Percentiles rank a stretch among this genome's conserved stretches.
phyloP scores from a whole-genome alignment of 2,888 invertebrate genomes.

The Hedychridium roseum region DNA sequence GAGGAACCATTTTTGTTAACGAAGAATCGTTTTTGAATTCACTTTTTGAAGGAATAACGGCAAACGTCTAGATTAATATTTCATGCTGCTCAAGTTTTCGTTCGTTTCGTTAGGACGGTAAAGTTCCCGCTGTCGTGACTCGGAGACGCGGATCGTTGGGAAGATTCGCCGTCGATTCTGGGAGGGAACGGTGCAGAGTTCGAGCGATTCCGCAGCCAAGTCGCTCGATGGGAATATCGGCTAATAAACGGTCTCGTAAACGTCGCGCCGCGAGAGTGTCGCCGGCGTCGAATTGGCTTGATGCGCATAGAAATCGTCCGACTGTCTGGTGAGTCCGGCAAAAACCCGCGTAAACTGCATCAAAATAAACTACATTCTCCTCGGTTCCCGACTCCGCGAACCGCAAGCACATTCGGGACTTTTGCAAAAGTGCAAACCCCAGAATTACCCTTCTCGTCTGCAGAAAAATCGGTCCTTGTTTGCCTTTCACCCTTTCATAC shows the following conservation, averaged over 20 bases:
- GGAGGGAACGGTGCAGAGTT: slow-evolving; percentile 4
- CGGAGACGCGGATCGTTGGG: slow-evolving; percentile 7
- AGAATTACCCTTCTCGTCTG: too few species aligned
- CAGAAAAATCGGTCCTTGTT: too few species aligned
- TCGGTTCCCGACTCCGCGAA: slow-evolving; percentile 7
- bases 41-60: too few species aligned
- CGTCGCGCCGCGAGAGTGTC: slow-evolving; percentile 47
- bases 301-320: slow-evolving; percentile 26
- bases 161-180: slow-evolving; percentile 3
- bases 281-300: slow-evolving; percentile 35
- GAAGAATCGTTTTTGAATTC: too few species aligned
- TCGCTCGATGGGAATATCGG: slow-evolving; percentile 30
- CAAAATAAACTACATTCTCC: slow-evolving; percentile 25
- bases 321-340: slow-evolving; percentile 12
- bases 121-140: slow-evolving; percentile 5
- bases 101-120: slow-evolving; percentile 3
- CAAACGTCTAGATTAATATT: too few species aligned
- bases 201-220: slow-evolving; percentile 20
- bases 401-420: too few species aligned
- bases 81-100: not conserved
- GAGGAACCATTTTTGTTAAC: too few species aligned
- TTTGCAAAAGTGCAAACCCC: too few species aligned
- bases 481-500: too few species aligned
- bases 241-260: slow-evolving; percentile 51
- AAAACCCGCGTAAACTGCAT: slow-evolving; percentile 23